Evolutionary conservation across 2,113 vertebrate genomes (phyloP).

Genomic region (Seriola rivoliana): DNA sequence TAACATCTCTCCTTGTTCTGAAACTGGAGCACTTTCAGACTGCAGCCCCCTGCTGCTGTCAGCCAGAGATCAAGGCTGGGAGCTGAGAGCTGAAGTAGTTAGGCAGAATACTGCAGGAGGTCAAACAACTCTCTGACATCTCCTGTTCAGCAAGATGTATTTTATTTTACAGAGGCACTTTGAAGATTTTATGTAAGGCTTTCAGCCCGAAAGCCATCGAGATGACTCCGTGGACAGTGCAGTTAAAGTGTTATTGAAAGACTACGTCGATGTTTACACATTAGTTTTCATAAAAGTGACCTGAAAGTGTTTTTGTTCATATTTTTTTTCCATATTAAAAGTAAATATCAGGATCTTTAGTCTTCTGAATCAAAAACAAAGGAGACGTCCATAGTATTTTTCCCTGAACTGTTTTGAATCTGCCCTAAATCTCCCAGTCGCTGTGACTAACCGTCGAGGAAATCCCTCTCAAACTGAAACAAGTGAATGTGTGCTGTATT

Average conservation of each 20-base stretch:
- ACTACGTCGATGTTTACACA: not conserved
- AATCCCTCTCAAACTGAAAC: slow-evolving; percentile 42
- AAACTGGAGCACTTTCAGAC: slow-evolving; percentile 37
- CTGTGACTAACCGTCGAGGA: slow-evolving; percentile 60
- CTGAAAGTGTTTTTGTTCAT: not conserved
- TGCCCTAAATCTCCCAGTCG: slow-evolving; percentile 57
- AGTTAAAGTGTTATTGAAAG: slow-evolving; percentile 11
- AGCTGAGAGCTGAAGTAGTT: not conserved
- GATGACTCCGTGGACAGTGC: not conserved
- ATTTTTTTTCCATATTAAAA: not conserved
- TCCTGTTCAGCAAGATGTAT: not conserved
- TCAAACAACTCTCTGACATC: slow-evolving; percentile 25
- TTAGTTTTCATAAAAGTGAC: not conserved
- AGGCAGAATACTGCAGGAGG: not conserved
- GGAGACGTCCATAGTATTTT: not conserved
- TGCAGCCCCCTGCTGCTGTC: slow-evolving; percentile 15
- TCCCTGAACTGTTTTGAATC: slow-evolving; percentile 35
- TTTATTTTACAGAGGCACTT: slow-evolving; percentile 24
- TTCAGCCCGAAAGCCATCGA: not conserved
- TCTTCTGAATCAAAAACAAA: not conserved
- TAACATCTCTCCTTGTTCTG: slow-evolving; percentile 52
- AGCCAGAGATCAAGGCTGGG: slow-evolving; percentile 51
- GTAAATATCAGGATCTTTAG: no score
- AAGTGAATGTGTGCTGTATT: slow-evolving; percentile 15
- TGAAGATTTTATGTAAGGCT: slow-evolving; percentile 7